These are phyloP conservation scores for Magallana angulata DNA, from an alignment of 1,140 invertebrate species.

Conservation along the genomic window DNA sequence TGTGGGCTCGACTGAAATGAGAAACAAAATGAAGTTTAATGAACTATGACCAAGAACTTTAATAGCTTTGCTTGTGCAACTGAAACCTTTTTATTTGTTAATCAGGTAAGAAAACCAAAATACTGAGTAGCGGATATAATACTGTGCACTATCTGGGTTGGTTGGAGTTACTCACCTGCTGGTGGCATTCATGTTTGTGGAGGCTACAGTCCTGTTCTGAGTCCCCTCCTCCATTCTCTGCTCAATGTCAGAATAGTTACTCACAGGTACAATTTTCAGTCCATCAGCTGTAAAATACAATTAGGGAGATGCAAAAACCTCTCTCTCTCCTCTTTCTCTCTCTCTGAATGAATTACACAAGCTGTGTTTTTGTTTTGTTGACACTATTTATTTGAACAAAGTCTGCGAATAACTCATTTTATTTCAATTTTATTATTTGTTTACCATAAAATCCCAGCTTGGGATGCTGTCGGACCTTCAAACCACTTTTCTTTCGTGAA, in stretches of 20 bases:
- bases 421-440: neutral
- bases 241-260: slow-evolving; percentile 82
- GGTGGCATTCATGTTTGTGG: slow-evolving; percentile 86
- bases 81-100: no score
- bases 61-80: no score
- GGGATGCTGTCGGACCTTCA: slow-evolving; percentile 84
- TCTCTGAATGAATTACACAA: neutral
- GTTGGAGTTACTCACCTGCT: slow-evolving; percentile 75
- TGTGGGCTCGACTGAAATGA: slow-evolving; percentile 82
- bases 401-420: no score
- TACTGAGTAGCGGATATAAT: no score
- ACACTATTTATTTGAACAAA: no score
- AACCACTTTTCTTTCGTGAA: slow-evolving; percentile 79
- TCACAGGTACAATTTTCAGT: slow-evolving; percentile 81
- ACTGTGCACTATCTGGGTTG: no score
- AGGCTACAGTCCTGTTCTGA: slow-evolving; percentile 83
- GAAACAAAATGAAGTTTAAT: neutral
- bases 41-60: no score
- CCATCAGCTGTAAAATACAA: slow-evolving; percentile 81
- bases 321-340: neutral
- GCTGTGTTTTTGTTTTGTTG: no score
- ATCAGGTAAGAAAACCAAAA: no score
- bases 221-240: slow-evolving; percentile 83
- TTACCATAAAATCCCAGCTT: slow-evolving; percentile 85
- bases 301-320: neutral